Evolutionary conservation across 2,797 vertebrate genomes (phyloP).

Genomic region (Anisognathus igniventris): DNA sequence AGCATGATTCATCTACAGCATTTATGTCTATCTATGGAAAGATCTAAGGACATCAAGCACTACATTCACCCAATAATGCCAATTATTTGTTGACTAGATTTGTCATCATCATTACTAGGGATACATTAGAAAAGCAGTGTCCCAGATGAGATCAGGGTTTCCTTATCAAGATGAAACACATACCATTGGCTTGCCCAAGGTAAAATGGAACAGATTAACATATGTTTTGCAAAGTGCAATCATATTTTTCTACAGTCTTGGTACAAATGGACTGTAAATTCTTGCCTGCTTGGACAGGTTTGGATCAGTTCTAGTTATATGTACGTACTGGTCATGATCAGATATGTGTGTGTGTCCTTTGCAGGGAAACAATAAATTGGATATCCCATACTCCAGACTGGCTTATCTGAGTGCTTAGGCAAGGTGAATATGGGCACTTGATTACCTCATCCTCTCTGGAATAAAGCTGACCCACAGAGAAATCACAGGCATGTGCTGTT

Average conservation of each 20-base stretch:
- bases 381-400: background rate
- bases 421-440: background rate
- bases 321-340: background rate
- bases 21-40: background rate
- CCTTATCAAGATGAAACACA: background rate
- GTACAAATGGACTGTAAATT: background rate
- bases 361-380: background rate
- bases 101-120: background rate
- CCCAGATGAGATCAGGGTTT: background rate
- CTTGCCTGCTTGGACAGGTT: background rate
- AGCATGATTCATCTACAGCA: conserved; percentile 3
- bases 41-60: background rate
- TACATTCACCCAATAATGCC: background rate
- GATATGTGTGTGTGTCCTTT: background rate
- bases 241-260: background rate
- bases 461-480: background rate
- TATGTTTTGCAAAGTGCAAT: background rate
- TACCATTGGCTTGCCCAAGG: background rate
- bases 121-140: background rate
- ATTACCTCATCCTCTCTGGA: background rate
- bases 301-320: background rate
- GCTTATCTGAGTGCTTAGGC: background rate
- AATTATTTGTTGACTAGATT: background rate
- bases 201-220: background rate
- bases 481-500: background rate